A percentile compares a stretch with the other conserved stretches of the same genome.
These are phyloP conservation scores for Habroteleia sp. DNA, from an alignment of 2,888 invertebrate genomes.

Conservation along the genomic window DNA sequence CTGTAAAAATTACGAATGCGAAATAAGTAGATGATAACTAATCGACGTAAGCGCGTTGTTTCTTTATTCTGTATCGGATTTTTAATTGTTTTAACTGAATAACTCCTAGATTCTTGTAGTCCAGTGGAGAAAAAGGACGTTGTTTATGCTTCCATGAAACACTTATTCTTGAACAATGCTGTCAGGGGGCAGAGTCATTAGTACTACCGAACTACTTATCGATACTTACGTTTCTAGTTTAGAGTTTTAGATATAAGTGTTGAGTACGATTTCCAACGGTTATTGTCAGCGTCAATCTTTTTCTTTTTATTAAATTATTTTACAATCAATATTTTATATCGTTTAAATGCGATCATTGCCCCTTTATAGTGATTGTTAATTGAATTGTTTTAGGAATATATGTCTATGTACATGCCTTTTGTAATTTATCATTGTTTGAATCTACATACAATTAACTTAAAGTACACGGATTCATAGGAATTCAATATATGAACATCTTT, in stretches of 20 bases:
- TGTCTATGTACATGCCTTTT: too few species aligned
- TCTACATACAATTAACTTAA: too few species aligned
- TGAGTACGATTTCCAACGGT: constrained; percentile 53
- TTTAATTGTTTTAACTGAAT: too few species aligned
- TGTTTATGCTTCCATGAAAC: constrained; percentile 65
- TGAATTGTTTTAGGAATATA: too few species aligned
- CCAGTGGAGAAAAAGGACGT: constrained; percentile 21
- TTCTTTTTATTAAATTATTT: constrained; percentile 1
- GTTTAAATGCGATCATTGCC: constrained; percentile 5
- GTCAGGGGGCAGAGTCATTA: constrained; percentile 64
- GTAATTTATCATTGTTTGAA: too few species aligned
- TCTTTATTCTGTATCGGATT: neutral
- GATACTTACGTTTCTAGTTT: constrained; percentile 63
- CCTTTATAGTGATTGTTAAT: constrained; percentile 37
- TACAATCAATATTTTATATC: constrained; percentile 5
- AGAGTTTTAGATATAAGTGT: constrained; percentile 53
- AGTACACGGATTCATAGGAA: neutral
- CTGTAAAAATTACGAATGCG: constrained; percentile 11
- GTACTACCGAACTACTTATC: constrained; percentile 61
- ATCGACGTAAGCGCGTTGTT: neutral
- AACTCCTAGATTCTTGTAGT: constrained; percentile 36
- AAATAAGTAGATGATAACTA: constrained; percentile 8
- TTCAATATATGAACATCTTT: constrained; percentile 19
- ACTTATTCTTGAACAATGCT: constrained; percentile 51
- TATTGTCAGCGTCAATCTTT: constrained; percentile 50